phyloP scores from a whole-genome alignment of 2,797 vertebrate genomes.

The Apogon talboti region DNA sequence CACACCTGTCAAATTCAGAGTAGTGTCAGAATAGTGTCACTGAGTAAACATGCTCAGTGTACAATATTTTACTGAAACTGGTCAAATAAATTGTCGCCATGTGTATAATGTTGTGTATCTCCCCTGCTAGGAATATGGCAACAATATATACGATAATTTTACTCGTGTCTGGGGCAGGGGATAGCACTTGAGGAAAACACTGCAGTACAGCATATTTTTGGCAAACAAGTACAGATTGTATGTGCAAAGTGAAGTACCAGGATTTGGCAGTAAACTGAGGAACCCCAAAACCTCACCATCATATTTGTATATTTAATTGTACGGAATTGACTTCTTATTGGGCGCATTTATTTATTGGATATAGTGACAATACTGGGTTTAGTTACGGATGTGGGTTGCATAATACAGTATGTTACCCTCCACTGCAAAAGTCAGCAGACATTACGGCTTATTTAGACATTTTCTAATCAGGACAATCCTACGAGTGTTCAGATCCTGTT shows the following conservation, averaged over 20 bases:
- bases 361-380: conserved; percentile 39
- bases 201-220: too few relatives aligned
- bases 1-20: too few relatives aligned
- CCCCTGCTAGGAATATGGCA: too few relatives aligned
- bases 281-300: conserved; percentile 11
- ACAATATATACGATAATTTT: too few relatives aligned
- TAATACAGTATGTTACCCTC: conserved; percentile 39
- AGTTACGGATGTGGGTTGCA: conserved; percentile 50
- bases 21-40: too few relatives aligned
- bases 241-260: conserved; percentile 12
- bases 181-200: too few relatives aligned
- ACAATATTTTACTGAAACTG: too few relatives aligned
- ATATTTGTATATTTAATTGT: conserved; percentile 39
- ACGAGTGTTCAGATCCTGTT: conserved; percentile 60
- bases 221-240: not conserved
- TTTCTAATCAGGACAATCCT: conserved; percentile 67
- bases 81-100: too few relatives aligned
- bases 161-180: too few relatives aligned
- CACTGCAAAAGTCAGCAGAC: conserved; percentile 59
- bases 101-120: too few relatives aligned
- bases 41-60: too few relatives aligned
- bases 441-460: conserved; percentile 67
- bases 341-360: conserved; percentile 50
- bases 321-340: conserved; percentile 22
- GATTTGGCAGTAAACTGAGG: conserved; percentile 11